Conservation (phyloP, 2,797 vertebrate genomes). For the Peromyscus aztecus region DNA sequence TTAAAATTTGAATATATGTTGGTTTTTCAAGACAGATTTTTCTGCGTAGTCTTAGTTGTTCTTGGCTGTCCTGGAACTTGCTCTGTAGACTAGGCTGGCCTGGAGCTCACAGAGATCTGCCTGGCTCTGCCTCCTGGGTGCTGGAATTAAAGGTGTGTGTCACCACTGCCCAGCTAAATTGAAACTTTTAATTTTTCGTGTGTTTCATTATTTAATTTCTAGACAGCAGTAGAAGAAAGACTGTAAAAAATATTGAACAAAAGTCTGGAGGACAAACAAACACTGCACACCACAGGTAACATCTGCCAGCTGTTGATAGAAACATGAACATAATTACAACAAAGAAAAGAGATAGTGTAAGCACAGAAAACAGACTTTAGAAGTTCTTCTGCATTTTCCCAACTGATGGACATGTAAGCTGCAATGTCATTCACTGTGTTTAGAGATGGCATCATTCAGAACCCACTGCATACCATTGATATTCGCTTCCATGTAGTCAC, state of each 20-base stretch:
- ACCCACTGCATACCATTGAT: conserved; percentile 91
- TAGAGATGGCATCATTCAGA: conserved; percentile 95
- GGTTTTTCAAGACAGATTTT: neutral
- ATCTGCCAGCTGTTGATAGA: conserved; percentile 68
- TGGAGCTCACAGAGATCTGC: neutral
- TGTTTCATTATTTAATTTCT: conserved; percentile 70
- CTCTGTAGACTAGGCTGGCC: neutral
- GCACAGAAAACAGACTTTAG: conserved; percentile 75
- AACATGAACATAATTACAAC: conserved; percentile 80
- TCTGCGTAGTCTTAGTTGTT: neutral
- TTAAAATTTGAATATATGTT: neutral
- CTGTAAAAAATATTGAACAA: conserved; percentile 55
- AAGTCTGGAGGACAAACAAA: conserved; percentile 48
- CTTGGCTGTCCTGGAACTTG: neutral
- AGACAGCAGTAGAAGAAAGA: conserved; percentile 44
- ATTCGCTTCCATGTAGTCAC: conserved; percentile 94
- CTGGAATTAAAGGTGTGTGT: neutral
- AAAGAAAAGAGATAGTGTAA: conserved; percentile 60
- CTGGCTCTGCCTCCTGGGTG: neutral
- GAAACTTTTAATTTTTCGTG: neutral
- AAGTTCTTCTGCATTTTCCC: conserved; percentile 68
- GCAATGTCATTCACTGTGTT: conserved; percentile 96
- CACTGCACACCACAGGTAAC: conserved; percentile 54
- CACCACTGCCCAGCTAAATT: neutral
- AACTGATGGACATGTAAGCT: conserved; percentile 94